Percentiles rank a stretch among this genome's conserved stretches.
Evolutionary conservation across 2,888 invertebrate species (phyloP).

Genomic region (Athalia cordata): DNA sequence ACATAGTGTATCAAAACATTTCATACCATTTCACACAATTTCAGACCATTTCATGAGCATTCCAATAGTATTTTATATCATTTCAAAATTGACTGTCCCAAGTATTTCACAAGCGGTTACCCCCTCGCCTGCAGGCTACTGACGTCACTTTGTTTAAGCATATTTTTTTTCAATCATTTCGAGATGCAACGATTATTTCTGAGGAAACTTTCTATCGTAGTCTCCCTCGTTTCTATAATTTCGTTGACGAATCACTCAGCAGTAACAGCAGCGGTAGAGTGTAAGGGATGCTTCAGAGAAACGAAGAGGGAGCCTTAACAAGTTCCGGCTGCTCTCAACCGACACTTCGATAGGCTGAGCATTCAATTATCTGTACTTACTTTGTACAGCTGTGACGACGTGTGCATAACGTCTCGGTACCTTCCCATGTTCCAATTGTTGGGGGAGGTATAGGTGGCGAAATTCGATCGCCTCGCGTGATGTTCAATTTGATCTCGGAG

Average conservation of each 20-base stretch:
- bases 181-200: not conserved
- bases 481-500: no score
- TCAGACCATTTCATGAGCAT: no score
- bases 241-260: slow-evolving; percentile 27
- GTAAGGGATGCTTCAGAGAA: not conserved
- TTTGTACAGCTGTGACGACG: not conserved
- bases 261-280: not conserved
- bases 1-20: no score
- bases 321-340: slow-evolving; percentile 2
- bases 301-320: slow-evolving; percentile 28
- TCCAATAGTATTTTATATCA: no score
- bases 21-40: no score
- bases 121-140: no score
- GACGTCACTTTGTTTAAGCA: not conserved
- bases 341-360: not conserved
- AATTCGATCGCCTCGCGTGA: no score
- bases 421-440: not conserved
- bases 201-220: not conserved
- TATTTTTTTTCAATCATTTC: no score
- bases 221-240: not conserved
- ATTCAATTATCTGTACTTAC: slow-evolving; percentile 8
- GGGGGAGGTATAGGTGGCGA: no score
- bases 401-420: not conserved
- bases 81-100: no score
- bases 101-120: no score